These are phyloP conservation scores for Neofelis nebulosa DNA, from an alignment of 2,113 vertebrate species.

Conservation along the genomic window DNA sequence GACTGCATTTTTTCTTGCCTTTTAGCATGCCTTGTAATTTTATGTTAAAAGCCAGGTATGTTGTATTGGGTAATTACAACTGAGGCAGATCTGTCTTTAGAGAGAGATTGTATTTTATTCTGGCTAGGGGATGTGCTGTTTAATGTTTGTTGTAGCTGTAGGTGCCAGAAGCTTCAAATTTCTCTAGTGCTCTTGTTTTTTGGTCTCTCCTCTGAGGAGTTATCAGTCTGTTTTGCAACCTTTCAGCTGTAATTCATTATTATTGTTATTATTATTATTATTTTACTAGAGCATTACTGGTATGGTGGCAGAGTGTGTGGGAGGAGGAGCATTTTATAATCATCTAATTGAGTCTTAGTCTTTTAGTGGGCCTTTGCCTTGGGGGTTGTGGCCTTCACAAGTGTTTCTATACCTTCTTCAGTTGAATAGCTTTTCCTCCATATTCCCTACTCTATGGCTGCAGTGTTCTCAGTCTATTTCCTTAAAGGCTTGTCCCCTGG, in stretches of 20 bases:
- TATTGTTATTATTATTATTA: not conserved
- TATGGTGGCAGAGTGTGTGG: not conserved
- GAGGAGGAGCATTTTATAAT: not conserved
- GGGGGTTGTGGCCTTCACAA: not conserved
- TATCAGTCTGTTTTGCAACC: not conserved
- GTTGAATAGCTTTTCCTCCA: not conserved
- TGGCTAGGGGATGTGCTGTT: not conserved
- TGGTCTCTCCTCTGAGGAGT: not conserved
- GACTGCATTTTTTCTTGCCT: not conserved
- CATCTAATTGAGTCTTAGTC: not conserved
- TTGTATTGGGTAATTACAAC: not conserved
- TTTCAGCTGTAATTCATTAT: not conserved
- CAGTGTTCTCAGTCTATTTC: not conserved
- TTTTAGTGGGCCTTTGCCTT: not conserved
- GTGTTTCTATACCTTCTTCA: not conserved
- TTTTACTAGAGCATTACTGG: not conserved
- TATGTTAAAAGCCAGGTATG: not conserved
- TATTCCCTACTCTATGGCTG: not conserved
- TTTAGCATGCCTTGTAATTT: not conserved
- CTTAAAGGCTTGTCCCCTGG: not conserved
- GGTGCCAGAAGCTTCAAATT: not conserved
- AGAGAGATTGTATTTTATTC: not conserved
- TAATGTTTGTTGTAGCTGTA: not conserved
- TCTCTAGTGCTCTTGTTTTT: not conserved
- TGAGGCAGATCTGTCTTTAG: not conserved